Evolutionary conservation across 1,140 invertebrate genomes (phyloP).

Genomic region (Drosophila tani): DNA sequence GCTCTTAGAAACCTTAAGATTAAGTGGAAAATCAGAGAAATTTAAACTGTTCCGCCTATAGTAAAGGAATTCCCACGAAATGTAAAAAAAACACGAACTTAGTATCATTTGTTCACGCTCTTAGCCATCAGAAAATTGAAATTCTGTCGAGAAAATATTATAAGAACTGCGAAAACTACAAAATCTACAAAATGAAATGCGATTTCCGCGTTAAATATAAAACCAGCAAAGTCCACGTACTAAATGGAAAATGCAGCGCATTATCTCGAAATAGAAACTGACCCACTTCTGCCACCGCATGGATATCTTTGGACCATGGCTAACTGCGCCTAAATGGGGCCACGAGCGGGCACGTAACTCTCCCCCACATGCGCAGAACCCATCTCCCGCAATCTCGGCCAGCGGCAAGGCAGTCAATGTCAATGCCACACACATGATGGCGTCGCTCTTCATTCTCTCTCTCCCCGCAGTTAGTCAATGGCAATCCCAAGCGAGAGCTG

Average conservation of each 20-base stretch:
- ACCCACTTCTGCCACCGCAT: slow-evolving; percentile 37
- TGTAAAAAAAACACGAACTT: no score
- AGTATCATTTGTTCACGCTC: neutral
- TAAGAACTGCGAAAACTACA: neutral
- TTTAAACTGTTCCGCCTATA: neutral
- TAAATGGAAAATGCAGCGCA: slow-evolving; percentile 23
- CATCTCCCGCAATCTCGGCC: slow-evolving; percentile 48
- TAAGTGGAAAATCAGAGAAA: neutral
- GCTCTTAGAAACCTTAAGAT: neutral
- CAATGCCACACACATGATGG: slow-evolving; percentile 52
- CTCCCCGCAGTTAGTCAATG: slow-evolving; percentile 32
- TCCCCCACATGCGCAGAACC: slow-evolving; percentile 19
- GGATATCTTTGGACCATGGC: slow-evolving; percentile 22
- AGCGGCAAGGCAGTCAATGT: slow-evolving; percentile 58
- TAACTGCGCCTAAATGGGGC: slow-evolving; percentile 20
- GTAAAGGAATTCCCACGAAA: neutral
- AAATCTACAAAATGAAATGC: slow-evolving; percentile 3
- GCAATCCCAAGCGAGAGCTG: slow-evolving; percentile 15
- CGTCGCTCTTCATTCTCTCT: slow-evolving; percentile 3
- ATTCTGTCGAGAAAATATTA: neutral
- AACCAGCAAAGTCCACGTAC: slow-evolving; percentile 9
- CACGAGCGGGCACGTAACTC: slow-evolving; percentile 17
- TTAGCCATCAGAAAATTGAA: neutral
- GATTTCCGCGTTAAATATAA: slow-evolving; percentile 16
- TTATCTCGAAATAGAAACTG: slow-evolving; percentile 60